Base-by-base conservation (phyloP, 1,140 invertebrate species). In the Cotesia chilonis region DNA sequence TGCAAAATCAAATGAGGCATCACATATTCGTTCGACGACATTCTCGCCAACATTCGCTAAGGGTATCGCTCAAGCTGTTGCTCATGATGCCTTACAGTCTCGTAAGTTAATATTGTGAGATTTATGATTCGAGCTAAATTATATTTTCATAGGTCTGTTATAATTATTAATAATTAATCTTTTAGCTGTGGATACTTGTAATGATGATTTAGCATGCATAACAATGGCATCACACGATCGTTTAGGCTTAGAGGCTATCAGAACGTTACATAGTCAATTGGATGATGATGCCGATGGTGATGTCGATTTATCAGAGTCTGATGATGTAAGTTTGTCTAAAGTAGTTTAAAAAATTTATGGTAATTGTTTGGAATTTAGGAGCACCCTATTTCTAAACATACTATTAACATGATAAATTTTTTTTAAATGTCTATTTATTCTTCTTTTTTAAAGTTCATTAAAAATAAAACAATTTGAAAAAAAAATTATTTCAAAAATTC, bases 231-330 rank as follows among this genome's bases (percentile, higher is more conserved):
- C 91, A 66, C 92, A 92, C 79, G 96, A 97, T 88, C 91, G 91
- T 76, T 87, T 93, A 17, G 95, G 95, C 41, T 91, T 96, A 80
- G 95, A 97, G 82, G 96, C 96, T 38, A 97, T 98, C 79, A 90
- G 91, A 72, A 90, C 91, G 73, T 90, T 98, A 4, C 96, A 98
- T 87, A 89, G 92, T 68, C 94, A 97, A 83, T 88, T 98, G 66
- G 96, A 98, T 84, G 96, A 98, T 82, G 96, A 98, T 89, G 93
- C 93, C 68, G 95, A 97, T 90, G 96, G 96, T 69, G 95, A 95
- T 86, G 94, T 98, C 70, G 96, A 98, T 87, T 90, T 97, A 55
- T 93, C 94, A 72, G 96, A 98, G 90, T 97, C 96, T 73, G 95
- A 97, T 88, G 96, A 97, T 89, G 96, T 97, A 89, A 90, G 92